Conservation (phyloP, 2,888 invertebrate species). For the Ellobium chinense region DNA sequence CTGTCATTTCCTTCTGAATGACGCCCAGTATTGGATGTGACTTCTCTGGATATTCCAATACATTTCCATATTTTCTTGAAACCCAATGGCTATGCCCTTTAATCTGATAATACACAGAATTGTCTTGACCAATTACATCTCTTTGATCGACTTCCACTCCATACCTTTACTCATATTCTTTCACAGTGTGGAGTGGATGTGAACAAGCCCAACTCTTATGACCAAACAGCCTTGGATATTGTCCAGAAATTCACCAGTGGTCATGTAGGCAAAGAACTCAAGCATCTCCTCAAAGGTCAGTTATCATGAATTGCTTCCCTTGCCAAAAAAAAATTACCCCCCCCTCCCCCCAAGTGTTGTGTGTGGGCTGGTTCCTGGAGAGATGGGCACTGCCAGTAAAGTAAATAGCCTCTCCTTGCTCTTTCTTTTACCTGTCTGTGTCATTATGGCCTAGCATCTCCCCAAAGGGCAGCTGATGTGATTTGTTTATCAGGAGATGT, state of each 20-base stretch:
- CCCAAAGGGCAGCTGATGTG: too few relatives aligned
- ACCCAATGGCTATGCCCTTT: too few relatives aligned
- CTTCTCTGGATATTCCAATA: too few relatives aligned
- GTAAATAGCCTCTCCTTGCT: background rate
- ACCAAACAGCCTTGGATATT: conserved; percentile 80
- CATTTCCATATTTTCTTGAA: too few relatives aligned
- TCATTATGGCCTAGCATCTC: too few relatives aligned
- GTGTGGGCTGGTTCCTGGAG: background rate
- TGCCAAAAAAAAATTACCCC: background rate
- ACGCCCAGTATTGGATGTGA: too few relatives aligned
- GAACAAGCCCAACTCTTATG: conserved; percentile 79
- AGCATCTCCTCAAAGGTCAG: conserved; percentile 80
- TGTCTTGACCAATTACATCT: too few relatives aligned
- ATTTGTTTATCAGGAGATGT: too few relatives aligned
- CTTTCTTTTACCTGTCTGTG: background rate
- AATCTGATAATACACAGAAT: too few relatives aligned
- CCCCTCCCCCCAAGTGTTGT: conserved; percentile 1
- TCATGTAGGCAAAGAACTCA: conserved; percentile 79
- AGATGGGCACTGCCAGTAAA: background rate
- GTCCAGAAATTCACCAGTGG: conserved; percentile 79
- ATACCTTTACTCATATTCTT: too few relatives aligned
- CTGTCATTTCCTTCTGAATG: too few relatives aligned
- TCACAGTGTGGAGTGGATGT: conserved; percentile 80
- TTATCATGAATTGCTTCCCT: background rate
- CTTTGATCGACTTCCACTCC: too few relatives aligned